These are phyloP conservation scores for Hermaeophaga mercurialis DNA, from an alignment of 2,888 invertebrate genomes.

Conservation along the genomic window DNA sequence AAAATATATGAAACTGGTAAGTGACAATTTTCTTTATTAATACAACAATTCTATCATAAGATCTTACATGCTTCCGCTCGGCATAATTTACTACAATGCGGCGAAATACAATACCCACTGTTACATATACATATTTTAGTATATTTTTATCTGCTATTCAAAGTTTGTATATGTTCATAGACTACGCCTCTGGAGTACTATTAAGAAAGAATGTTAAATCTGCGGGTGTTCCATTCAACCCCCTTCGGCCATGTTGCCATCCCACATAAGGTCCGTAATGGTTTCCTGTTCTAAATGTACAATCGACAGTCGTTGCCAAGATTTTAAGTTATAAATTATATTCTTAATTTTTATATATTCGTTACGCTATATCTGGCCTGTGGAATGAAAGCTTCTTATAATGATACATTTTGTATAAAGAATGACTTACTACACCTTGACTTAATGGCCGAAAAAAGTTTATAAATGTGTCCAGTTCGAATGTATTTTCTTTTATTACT, in stretches of 20 bases:
- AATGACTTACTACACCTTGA: slow-evolving; percentile 29
- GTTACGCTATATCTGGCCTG: slow-evolving; percentile 13
- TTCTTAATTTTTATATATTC: slow-evolving; percentile 33
- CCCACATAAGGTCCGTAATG: slow-evolving; percentile 28
- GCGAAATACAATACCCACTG: too few relatives aligned
- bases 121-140: too few relatives aligned
- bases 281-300: slow-evolving; percentile 22
- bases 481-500: too few relatives aligned
- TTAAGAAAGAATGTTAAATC: slow-evolving; percentile 14
- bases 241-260: slow-evolving; percentile 12
- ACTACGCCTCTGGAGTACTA: slow-evolving; percentile 13
- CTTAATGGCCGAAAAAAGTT: slow-evolving; percentile 33
- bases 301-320: slow-evolving; percentile 32
- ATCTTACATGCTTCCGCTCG: too few relatives aligned
- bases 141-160: too few relatives aligned
- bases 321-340: slow-evolving; percentile 31
- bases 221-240: slow-evolving; percentile 22
- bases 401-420: slow-evolving; percentile 29
- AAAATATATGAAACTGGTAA: too few relatives aligned
- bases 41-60: too few relatives aligned
- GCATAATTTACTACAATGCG: too few relatives aligned
- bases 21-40: too few relatives aligned
- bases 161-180: too few relatives aligned
- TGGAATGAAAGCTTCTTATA: slow-evolving; percentile 23
- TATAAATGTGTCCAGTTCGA: slow-evolving; percentile 20